phyloP scores from a whole-genome alignment of 2,113 vertebrate genomes.

The Pituophis catenifer region DNA sequence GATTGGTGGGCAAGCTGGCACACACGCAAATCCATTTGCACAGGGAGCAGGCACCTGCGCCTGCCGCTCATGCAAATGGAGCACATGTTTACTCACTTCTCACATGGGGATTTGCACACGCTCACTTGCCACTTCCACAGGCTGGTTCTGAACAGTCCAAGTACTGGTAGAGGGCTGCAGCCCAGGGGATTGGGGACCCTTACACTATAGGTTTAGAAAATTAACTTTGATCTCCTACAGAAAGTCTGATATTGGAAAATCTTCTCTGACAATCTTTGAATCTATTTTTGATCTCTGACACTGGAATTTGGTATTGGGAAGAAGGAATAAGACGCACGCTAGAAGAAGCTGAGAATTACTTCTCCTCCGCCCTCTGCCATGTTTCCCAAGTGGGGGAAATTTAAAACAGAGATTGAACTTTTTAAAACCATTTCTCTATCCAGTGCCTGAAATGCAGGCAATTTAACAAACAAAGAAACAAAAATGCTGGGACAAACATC shows the following conservation, averaged over 20 bases:
- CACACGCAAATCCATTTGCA: too few relatives aligned
- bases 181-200: too few relatives aligned
- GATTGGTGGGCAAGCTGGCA: too few relatives aligned
- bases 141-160: too few relatives aligned
- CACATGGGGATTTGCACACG: too few relatives aligned
- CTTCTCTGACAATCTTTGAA: not conserved
- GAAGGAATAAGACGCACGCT: not conserved
- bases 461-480: not conserved
- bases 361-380: not conserved
- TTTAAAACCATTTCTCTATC: not conserved
- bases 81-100: too few relatives aligned
- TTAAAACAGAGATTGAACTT: not conserved
- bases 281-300: not conserved
- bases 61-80: too few relatives aligned
- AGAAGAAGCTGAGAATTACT: not conserved
- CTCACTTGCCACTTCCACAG: too few relatives aligned
- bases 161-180: fast-evolving
- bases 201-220: not conserved
- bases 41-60: fast-evolving
- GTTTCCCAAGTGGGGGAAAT: not conserved
- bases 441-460: not conserved
- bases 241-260: not conserved
- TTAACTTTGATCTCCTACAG: not conserved
- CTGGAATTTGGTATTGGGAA: not conserved
- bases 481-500: not conserved